Base-by-base conservation (phyloP, 2,113 vertebrate genomes). In the Ophthalmolycus amberensis region DNA sequence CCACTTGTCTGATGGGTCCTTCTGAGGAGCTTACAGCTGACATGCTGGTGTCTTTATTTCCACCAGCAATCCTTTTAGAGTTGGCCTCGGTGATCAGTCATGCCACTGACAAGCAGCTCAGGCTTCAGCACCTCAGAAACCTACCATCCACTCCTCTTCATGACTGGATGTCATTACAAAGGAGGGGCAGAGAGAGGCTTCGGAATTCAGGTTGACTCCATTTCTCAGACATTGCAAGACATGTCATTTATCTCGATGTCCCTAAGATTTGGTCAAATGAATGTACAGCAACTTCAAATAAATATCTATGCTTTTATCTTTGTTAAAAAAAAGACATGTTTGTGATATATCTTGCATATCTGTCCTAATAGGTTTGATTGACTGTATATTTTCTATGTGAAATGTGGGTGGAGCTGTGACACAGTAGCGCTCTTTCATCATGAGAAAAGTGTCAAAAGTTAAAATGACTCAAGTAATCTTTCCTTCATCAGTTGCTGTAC, bases 21-120 rank as follows among this genome's bases (percentile, higher is more conserved):
- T 96, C 96, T 96, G 95, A 95, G 94, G 96, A 96, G 96, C 97
- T 96, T 95, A 94, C 93, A 94, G 95, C 96, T 97, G 96, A 97
- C 96, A 96, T 89, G 89, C 91, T 88, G 94, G 95, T 90, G 89
- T 98, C 97, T 98, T 98, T 96, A 97, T 98, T 97, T 97, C 95
- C 96, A 94, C 93, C 95, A 96, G 96, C 95, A 94, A 95, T 94
- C 94, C 96, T 95, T 95, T 96, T 96, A 94, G 94, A 95, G 91
- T 94, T 95, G 93, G 92, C 93, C 89, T 93, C 90, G 90, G 93
- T 80, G 86, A 94, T 94, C 93, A 93, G 88, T 95, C 94, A 95
- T 92, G 90, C 88, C 89, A 75, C 88, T 93, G 94, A 94, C 93
- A 93, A 91, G 89, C 91, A 71, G 82, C 83, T 87, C 91, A 73